These are phyloP conservation scores for Drosophila ambigua DNA, from an alignment of 1,140 invertebrate genomes.

Conservation along the genomic window DNA sequence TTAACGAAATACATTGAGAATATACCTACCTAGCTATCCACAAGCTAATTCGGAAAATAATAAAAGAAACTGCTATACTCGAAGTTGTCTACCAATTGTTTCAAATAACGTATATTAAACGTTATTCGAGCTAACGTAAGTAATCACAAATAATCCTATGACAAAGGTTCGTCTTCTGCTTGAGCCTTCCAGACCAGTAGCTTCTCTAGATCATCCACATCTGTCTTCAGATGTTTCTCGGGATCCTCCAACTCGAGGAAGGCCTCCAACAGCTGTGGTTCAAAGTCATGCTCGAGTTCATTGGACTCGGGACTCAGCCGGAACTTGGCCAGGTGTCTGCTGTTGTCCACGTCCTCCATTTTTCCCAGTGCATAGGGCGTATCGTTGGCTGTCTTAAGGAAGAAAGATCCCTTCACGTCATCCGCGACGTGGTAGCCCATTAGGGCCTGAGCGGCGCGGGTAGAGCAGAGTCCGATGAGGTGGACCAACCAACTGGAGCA, in stretches of 20 bases:
- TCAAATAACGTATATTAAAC: neutral
- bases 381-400: slow-evolving; percentile 85
- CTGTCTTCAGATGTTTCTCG: neutral
- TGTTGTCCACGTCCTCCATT: slow-evolving; percentile 48
- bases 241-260: slow-evolving; percentile 46
- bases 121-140: neutral
- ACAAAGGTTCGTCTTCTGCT: slow-evolving; percentile 48
- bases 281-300: slow-evolving; percentile 50
- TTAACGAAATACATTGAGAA: neutral
- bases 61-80: no score
- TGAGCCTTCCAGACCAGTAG: slow-evolving; percentile 22
- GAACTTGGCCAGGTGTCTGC: slow-evolving; percentile 48
- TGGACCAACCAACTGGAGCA: slow-evolving; percentile 88
- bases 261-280: slow-evolving; percentile 53
- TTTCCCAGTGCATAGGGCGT: slow-evolving; percentile 85
- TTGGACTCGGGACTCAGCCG: slow-evolving; percentile 13
- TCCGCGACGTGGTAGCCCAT: slow-evolving; percentile 86
- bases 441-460: slow-evolving; percentile 83
- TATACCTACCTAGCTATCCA: neutral
- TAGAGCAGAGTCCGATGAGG: slow-evolving; percentile 86
- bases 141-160: no score
- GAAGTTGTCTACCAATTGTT: no score
- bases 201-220: slow-evolving; percentile 37
- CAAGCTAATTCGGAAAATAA: no score
- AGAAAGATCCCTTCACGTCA: slow-evolving; percentile 85